Base-by-base conservation (phyloP, 2,888 invertebrate species). In the Tetrapedia diversipes region DNA sequence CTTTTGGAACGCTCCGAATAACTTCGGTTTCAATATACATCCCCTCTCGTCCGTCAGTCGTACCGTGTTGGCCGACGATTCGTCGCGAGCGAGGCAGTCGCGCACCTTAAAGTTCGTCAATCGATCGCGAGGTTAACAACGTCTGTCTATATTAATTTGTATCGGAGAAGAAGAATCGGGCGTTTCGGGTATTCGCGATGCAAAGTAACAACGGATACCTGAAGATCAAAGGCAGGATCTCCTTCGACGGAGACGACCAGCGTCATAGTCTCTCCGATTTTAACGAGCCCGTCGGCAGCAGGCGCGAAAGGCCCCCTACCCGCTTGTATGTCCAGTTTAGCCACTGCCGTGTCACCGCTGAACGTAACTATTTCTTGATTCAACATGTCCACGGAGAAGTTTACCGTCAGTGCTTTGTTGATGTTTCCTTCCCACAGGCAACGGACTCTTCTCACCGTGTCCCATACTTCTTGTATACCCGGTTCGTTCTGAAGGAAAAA, bases 391-490 rank as follows among this genome's bases (percentile, higher is more conserved):
- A 97, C 96, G 84, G 95, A 95, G 24, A 97, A 92, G 19, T 95
- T 95, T 0, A 96, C 95, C 0, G 95, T 94, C 59, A 96, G 91
- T 16, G 95, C 95, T 86, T 96, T 95, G 65, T 95, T 96, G 61
- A 96, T 92, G 85, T 95, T 96, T 19, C 96, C 96, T 93, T 96
- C 96, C 96, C 96, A 97, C 14, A 96, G 92, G 90, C 97, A 97
- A 68, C 96, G 94, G 0, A 96, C 96, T 60, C 95, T 93, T 51
- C 96, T 93, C 41, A 96, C 95, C 0, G 95, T 96, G 87, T 96
- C 96, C 96, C 96, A 96, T 0, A 96, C 95, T 92, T 95, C 94
- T 86, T 94, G 94, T 80, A 96, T 96, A 4, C 96, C 96, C 3
- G 94, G 93, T 90, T 96, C 96, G 84, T 96, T 96, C 93, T 96